Percentiles rank a stretch among this genome's conserved stretches.
These are phyloP conservation scores for Campylomormyrus tamandua DNA, from an alignment of 2,113 vertebrate species.

Conservation along the genomic window DNA sequence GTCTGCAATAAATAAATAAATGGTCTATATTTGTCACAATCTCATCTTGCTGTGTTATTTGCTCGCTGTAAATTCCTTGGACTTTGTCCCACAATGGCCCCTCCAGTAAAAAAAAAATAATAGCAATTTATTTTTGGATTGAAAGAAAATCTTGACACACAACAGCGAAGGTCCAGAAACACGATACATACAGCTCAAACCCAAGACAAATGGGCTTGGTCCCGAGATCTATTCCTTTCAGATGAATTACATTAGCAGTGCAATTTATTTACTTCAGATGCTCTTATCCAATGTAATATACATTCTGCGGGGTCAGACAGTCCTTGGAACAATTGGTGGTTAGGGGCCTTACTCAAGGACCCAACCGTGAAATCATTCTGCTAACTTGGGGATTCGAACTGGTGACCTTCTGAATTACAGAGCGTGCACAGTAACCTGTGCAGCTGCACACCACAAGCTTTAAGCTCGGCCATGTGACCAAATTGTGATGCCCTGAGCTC, in stretches of 20 bases:
- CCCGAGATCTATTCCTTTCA: too few relatives aligned
- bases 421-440: background rate
- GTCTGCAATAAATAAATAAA: background rate
- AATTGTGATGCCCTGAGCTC: background rate
- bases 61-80: background rate
- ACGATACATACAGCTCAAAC: background rate
- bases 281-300: background rate
- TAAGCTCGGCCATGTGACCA: background rate
- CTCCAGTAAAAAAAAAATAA: background rate
- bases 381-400: background rate
- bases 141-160: background rate
- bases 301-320: background rate
- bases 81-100: background rate
- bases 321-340: background rate
- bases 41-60: background rate
- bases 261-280: background rate
- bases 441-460: background rate
- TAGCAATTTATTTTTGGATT: background rate
- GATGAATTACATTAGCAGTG: background rate
- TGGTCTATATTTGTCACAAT: background rate
- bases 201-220: background rate
- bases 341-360: background rate
- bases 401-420: background rate
- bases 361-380: background rate
- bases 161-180: background rate